These are phyloP conservation scores for Suricata suricatta DNA, from an alignment of 2,113 vertebrate species.

Conservation along the genomic window DNA sequence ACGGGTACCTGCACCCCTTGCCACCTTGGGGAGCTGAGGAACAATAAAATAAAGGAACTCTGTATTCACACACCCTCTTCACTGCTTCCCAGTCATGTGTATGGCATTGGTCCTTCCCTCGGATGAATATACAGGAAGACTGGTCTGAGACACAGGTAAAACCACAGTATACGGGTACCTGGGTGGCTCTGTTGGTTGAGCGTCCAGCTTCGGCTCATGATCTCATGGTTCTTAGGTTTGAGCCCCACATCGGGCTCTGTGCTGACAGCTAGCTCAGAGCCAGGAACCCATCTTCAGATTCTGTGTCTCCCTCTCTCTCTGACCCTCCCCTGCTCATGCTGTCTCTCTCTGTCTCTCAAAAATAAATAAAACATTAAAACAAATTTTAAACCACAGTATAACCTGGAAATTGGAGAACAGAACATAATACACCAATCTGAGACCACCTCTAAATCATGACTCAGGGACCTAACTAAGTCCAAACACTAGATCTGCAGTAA, in stretches of 20 bases:
- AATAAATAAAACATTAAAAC: no score
- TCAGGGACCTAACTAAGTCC: background rate
- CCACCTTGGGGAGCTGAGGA: background rate
- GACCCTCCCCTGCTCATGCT: no score
- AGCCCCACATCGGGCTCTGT: no score
- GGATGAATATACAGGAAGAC: background rate
- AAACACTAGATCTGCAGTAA: background rate
- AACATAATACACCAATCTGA: background rate
- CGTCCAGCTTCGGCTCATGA: no score
- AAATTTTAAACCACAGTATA: background rate
- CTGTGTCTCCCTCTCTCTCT: no score
- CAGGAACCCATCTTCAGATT: no score
- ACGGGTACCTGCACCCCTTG: background rate
- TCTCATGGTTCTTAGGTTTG: no score
- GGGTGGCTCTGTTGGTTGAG: no score
- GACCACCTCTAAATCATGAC: background rate
- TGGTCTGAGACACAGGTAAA: background rate
- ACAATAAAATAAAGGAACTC: background rate
- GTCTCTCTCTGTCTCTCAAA: no score
- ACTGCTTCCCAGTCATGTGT: background rate
- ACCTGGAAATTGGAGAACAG: background rate
- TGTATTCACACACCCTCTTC: background rate
- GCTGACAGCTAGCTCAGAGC: no score
- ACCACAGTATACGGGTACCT: background rate
- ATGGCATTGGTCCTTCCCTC: background rate